A percentile compares a stretch with the other conserved stretches of the same genome.
Evolutionary conservation across 2,888 invertebrate genomes (phyloP).

Genomic region (Cheilosia soror): DNA sequence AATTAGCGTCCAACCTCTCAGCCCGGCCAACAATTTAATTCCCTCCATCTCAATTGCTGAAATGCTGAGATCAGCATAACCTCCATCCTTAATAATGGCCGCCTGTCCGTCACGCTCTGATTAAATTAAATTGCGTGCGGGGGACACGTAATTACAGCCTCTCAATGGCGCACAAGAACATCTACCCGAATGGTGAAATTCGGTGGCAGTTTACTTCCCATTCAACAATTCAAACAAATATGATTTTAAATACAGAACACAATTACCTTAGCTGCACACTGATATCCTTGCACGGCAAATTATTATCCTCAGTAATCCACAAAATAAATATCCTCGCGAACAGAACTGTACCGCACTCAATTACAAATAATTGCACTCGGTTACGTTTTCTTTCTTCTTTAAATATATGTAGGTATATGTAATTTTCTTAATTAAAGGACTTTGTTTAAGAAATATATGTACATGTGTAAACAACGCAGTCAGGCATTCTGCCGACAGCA

Average conservation of each 20-base stretch:
- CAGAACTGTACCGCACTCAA: conserved; percentile 23
- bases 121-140: conserved; percentile 17
- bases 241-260: background rate
- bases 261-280: conserved; percentile 34
- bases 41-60: background rate
- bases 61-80: conserved; percentile 19
- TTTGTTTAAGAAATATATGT: conserved; percentile 33
- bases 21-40: conserved; percentile 5
- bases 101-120: conserved; percentile 44
- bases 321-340: conserved; percentile 34
- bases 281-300: conserved; percentile 36
- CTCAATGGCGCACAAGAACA: conserved; percentile 12
- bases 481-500: conserved; percentile 36
- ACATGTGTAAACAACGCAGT: conserved; percentile 31
- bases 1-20: background rate
- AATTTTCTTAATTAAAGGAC: conserved; percentile 36
- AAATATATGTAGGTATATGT: too few species aligned
- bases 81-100: conserved; percentile 13
- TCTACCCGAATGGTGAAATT: background rate
- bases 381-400: background rate
- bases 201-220: background rate
- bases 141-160: conserved; percentile 22
- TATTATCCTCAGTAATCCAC: conserved; percentile 56
- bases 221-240: background rate
- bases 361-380: conserved; percentile 43